These are phyloP conservation scores for Melipona bicolor DNA, from an alignment of 2,888 invertebrate genomes.

Conservation along the genomic window DNA sequence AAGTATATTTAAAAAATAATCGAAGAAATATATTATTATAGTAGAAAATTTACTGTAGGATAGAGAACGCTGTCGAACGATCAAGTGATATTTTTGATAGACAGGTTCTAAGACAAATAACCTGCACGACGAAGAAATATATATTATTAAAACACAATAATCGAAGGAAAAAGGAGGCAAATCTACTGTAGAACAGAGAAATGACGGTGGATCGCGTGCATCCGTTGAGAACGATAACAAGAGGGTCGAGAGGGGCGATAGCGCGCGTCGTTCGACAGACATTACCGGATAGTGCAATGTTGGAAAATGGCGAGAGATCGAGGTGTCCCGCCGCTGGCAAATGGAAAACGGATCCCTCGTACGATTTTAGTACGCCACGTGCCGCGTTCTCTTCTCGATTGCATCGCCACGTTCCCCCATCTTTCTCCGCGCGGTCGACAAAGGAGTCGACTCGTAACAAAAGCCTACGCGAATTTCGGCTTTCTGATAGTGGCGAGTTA, in stretches of 20 bases:
- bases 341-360: conserved; percentile 81
- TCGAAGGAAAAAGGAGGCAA: not conserved
- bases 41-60: no score
- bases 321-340: conserved; percentile 56
- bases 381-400: conserved; percentile 63
- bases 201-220: conserved; percentile 20
- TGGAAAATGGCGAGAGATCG: conserved; percentile 62
- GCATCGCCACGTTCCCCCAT: conserved; percentile 46
- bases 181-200: not conserved
- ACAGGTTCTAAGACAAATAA: no score
- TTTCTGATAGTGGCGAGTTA: conserved; percentile 61
- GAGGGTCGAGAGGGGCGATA: conserved; percentile 19
- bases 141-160: no score
- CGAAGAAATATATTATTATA: no score
- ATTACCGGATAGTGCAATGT: conserved; percentile 44
- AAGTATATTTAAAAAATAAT: no score
- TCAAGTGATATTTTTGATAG: no score
- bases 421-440: not conserved
- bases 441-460: conserved; percentile 58
- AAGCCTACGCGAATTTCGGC: conserved; percentile 74
- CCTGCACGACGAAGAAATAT: no score
- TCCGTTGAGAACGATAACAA: conserved; percentile 51
- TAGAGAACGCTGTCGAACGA: no score
- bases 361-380: conserved; percentile 79
- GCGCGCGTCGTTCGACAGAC: conserved; percentile 51